Evolutionary conservation across 2,113 vertebrate species (phyloP).

Genomic region (Mustelus asterias): DNA sequence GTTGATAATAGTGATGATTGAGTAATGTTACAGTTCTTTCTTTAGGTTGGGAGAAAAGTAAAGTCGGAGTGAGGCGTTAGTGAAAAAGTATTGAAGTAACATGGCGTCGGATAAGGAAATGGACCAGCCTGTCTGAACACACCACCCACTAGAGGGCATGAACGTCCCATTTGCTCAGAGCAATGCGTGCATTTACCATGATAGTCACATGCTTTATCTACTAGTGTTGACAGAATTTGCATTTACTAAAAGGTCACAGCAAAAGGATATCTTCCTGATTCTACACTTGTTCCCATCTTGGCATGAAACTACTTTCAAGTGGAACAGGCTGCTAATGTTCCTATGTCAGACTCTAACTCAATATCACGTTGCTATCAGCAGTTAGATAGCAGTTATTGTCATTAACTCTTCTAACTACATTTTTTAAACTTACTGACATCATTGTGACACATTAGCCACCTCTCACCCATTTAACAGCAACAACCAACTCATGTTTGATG

Average conservation of each 20-base stretch:
- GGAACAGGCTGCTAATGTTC: neutral
- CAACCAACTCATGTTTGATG: neutral
- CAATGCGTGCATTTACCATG: too few relatives aligned
- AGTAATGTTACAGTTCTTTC: neutral
- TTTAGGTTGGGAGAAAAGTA: neutral
- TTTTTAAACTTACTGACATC: neutral
- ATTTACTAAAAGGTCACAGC: constrained; percentile 4
- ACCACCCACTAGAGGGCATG: neutral
- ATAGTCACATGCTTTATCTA: too few relatives aligned
- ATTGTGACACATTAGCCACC: neutral
- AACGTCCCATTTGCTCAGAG: neutral
- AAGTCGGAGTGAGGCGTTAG: neutral
- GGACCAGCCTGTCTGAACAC: neutral
- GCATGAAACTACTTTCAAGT: neutral
- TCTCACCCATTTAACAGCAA: neutral
- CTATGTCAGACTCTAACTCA: neutral
- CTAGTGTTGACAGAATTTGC: neutral
- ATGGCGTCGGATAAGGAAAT: neutral
- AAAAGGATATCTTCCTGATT: neutral
- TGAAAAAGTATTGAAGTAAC: neutral
- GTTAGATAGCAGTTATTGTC: neutral
- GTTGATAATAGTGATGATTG: neutral
- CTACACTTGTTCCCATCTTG: neutral
- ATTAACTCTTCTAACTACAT: neutral
- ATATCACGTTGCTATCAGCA: neutral